phyloP scores from a whole-genome alignment of 2,888 invertebrate species.

The Euplagia quadripunctaria region DNA sequence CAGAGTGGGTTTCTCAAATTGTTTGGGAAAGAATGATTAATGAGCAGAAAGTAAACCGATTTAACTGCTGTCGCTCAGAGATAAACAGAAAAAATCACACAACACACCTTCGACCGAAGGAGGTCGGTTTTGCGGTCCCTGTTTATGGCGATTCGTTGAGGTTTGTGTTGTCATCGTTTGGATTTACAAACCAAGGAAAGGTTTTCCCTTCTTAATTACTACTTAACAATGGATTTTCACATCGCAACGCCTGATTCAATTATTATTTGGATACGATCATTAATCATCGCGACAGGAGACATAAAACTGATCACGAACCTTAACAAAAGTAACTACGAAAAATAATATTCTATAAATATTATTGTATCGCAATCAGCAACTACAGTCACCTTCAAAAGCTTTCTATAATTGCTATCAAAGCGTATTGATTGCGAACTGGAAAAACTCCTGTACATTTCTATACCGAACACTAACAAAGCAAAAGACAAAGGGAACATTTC shows the following conservation, averaged over 20 bases:
- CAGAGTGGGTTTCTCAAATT: background rate
- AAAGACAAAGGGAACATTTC: constrained; percentile 1
- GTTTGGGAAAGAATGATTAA: background rate
- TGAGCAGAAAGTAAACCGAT: background rate
- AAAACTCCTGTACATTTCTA: background rate
- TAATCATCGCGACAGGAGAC: no score
- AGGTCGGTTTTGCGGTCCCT: no score
- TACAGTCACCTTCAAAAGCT: background rate
- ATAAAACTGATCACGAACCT: no score
- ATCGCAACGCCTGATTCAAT: no score
- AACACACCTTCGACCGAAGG: no score
- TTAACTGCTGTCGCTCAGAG: background rate
- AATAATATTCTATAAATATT: background rate
- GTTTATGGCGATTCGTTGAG: no score
- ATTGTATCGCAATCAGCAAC: background rate
- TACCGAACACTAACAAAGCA: background rate
- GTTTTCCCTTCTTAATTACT: no score
- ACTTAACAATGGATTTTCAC: no score
- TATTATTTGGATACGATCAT: no score
- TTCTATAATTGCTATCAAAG: constrained; percentile 7
- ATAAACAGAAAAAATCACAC: background rate
- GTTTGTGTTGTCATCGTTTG: no score
- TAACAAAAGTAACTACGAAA: background rate
- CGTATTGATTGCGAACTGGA: constrained; percentile 6
- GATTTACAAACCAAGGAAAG: no score